Evolutionary conservation across 2,113 vertebrate genomes (phyloP), one percentile per base, ranked within the genome.

Genomic region (Numenius arquata): DNA sequence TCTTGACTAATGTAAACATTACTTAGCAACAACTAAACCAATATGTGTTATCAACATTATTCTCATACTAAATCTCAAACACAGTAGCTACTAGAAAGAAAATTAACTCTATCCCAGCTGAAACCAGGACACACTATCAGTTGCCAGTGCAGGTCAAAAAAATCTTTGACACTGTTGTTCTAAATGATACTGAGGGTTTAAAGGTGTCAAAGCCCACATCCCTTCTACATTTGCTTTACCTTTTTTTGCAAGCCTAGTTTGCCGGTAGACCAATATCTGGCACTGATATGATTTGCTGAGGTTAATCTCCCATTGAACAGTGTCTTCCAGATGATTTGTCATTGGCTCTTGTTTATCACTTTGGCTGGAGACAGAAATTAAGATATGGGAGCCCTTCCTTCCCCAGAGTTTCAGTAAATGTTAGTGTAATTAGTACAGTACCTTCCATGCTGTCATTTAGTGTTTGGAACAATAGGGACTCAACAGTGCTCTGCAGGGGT

Each of bases 391-490:
- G 63, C 23, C 52, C 30, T 89, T 58, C 32, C 59, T 43, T 87
- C 52, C n/a, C 7, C 19, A 34, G 58, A 85, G 74, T 88, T 95
- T 85, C 62, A 73, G 63, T 45, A 91, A 72, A 80, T 43, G 55
- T 65, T 76, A 90, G 56, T 10, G 84, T 21, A 91, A 90, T 85
- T 50, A 55, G 78, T 93, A 88, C 91, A 80, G 12, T 98, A 99
- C 98, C 98, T 98, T 99, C 99, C 99, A 99, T 98, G 95, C 96
- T 77, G 22, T 68, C 41, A 73, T 71, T 99, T 96, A 99, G 98
- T 82, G 98, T 99, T 98, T 98, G 98, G 91, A 99, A 97, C 73
- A 99, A 96, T 52, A 99, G 98, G 15, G 99, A 99, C 96, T 99
- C 98, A 99, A 96, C 97, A 99, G 98, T 94, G 98, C 99, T 97